Evolutionary conservation across 2,113 vertebrate genomes (phyloP).

Genomic region (Cyrtonyx montezumae): DNA sequence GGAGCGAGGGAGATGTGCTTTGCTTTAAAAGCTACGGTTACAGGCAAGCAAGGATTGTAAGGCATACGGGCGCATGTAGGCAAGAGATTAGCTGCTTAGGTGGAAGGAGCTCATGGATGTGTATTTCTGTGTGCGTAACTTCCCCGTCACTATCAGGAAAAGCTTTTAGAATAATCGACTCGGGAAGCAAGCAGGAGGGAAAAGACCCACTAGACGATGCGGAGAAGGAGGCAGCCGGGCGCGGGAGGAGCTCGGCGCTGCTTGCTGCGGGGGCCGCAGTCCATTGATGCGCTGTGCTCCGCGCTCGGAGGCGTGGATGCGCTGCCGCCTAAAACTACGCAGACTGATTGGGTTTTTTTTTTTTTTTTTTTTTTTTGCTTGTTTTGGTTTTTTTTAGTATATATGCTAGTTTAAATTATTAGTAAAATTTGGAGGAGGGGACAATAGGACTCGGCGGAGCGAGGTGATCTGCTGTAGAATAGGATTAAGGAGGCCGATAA

Average conservation of each 20-base stretch:
- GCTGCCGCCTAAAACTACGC: not conserved
- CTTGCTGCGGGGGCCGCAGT: not conserved
- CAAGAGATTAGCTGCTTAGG: not conserved
- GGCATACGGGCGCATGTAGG: not conserved
- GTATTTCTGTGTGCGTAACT: not conserved
- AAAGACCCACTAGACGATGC: not conserved
- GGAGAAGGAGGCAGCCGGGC: not conserved
- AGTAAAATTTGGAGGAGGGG: slow-evolving; percentile 31
- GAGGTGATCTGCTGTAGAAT: not conserved
- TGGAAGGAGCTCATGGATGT: not conserved
- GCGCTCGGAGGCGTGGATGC: not conserved
- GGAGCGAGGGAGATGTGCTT: not conserved
- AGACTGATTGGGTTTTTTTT: not conserved
- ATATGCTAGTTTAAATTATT: not conserved
- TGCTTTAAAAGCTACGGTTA: not conserved
- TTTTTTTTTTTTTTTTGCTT: too few species aligned
- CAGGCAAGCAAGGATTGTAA: not conserved
- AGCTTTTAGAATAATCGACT: not conserved
- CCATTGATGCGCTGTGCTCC: not conserved
- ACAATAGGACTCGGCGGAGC: slow-evolving; percentile 43
- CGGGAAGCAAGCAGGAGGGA: not conserved
- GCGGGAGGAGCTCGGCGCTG: not conserved
- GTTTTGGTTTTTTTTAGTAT: too few species aligned
- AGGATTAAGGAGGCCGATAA: slow-evolving; percentile 23
- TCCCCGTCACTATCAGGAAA: not conserved